Evolutionary conservation across 1,140 invertebrate species (phyloP), one percentile per base, ranked within the genome.

Genomic region (Goniozus legneri): DNA sequence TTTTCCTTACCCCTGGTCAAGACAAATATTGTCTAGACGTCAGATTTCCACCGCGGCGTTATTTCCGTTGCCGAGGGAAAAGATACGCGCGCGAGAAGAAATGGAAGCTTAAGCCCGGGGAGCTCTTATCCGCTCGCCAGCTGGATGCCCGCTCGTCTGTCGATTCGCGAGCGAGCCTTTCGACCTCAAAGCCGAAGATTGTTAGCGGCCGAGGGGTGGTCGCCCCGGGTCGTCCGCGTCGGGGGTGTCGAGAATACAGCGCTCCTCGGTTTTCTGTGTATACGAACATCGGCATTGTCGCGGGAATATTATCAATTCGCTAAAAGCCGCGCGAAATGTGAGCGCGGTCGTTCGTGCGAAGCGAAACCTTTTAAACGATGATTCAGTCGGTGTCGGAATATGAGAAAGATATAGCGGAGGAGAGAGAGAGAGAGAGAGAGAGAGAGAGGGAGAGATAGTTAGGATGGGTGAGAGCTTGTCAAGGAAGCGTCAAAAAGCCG

Each of bases 1-100:
- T 67, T 65, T 65, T 64, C 63, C 58, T 64, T n/a, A n/a, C 43
- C 44, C 42, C 49, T 40, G 55, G 47, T 62, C 59, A 62, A 59
- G 54, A 60, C 54, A 67, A 65, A 66, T 65, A 68, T 68, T 59
- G 63, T 67, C 59, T 62, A 60, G 63, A 64, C 60, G 55, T 58
- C 59, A 58, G 49, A 14, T 37, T 37, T 51, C 48, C 16, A 50
- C 46, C 43, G 39, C 42, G 34, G 37, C 52, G 58, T 59, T 59
- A 61, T 52, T 49, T 39, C 58, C 58, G 51, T n/a, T n/a, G n/a
- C n/a, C n/a, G n/a, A n/a, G n/a, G n/a, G n/a, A n/a, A n/a, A n/a
- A n/a, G n/a, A n/a, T 18, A 33, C 32, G 50, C 21, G 24, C 30
- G 31, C n/a, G n/a, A 14, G 34, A 35, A 21, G 33, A 18, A 24